Evolutionary conservation across 2,113 vertebrate genomes (phyloP).

Genomic region (Chaetodon auriga): DNA sequence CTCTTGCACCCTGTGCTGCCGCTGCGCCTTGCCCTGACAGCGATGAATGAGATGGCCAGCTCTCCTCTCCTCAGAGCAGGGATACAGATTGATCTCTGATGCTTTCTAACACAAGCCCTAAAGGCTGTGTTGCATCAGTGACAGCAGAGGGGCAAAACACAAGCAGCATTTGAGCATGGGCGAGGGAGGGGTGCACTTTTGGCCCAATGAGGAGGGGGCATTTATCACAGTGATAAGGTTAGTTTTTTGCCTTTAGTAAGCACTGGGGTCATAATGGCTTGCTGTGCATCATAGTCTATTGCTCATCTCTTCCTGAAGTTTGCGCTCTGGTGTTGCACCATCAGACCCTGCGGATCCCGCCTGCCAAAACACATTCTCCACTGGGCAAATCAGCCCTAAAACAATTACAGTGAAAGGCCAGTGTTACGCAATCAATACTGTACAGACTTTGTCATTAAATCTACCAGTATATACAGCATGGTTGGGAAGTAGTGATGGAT

Average conservation of each 20-base stretch:
- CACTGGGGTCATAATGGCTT: slow-evolving; percentile 68
- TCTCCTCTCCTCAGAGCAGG: slow-evolving; percentile 70
- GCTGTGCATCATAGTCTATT: slow-evolving; percentile 66
- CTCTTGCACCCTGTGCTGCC: slow-evolving; percentile 48
- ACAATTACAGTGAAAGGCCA: slow-evolving; percentile 74
- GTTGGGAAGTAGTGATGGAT: slow-evolving; percentile 66
- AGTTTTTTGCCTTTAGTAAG: slow-evolving; percentile 74
- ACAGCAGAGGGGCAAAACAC: slow-evolving; percentile 59
- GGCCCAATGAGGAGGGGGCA: slow-evolving; percentile 58
- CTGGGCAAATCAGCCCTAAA: slow-evolving; percentile 65
- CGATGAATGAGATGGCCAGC: slow-evolving; percentile 78
- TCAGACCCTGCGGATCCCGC: slow-evolving; percentile 46
- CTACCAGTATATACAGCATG: slow-evolving; percentile 62
- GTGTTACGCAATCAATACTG: slow-evolving; percentile 67
- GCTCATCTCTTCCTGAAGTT: slow-evolving; percentile 65
- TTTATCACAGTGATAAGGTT: slow-evolving; percentile 79
- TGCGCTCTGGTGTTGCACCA: slow-evolving; percentile 57
- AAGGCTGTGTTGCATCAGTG: slow-evolving; percentile 69
- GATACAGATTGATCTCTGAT: slow-evolving; percentile 82
- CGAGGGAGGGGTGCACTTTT: slow-evolving; percentile 38
- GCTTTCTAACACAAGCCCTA: slow-evolving; percentile 74
- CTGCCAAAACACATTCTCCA: slow-evolving; percentile 60
- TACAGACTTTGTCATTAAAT: slow-evolving; percentile 71
- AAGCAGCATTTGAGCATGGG: slow-evolving; percentile 46
- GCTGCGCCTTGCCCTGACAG: slow-evolving; percentile 70